Percentiles rank a stretch among this genome's conserved stretches.
Evolutionary conservation across 2,888 invertebrate genomes (phyloP).

Genomic region (Rugalucina vietnamica): DNA sequence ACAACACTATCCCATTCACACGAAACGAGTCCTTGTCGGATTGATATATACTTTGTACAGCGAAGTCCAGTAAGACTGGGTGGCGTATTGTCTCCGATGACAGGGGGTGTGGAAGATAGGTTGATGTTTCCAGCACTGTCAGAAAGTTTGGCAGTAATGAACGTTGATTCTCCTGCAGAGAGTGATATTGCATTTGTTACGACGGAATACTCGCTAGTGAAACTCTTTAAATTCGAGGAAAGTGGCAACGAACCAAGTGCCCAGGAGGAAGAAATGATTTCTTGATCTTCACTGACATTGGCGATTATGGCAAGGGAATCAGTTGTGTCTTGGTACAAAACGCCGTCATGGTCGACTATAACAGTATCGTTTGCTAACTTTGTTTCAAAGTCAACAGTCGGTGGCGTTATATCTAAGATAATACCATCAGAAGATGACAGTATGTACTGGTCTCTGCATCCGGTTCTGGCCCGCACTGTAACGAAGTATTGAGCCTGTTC

Average conservation of each 20-base stretch:
- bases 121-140: conserved; percentile 55
- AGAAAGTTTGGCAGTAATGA: conserved; percentile 35
- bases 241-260: conserved; percentile 46
- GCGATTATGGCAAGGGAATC: conserved; percentile 34
- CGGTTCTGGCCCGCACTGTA: conserved; percentile 67
- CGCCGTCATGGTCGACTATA: neutral
- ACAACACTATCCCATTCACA: conserved; percentile 49
- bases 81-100: conserved; percentile 50
- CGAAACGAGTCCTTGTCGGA: conserved; percentile 28
- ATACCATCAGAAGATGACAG: conserved; percentile 70
- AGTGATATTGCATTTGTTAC: conserved; percentile 34
- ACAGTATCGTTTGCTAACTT: neutral
- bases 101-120: conserved; percentile 22
- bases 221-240: conserved; percentile 9
- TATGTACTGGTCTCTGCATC: conserved; percentile 66
- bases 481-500: conserved; percentile 59
- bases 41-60: conserved; percentile 53
- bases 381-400: neutral
- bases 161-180: conserved; percentile 42
- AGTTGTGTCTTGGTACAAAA: conserved; percentile 38
- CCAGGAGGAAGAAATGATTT: conserved; percentile 6
- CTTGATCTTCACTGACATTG: conserved; percentile 36
- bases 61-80: conserved; percentile 41
- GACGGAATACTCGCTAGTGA: conserved; percentile 13
- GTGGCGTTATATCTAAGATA: conserved; percentile 55